Conservation (phyloP, 2,113 vertebrate species). For the Enhydra lutris region DNA sequence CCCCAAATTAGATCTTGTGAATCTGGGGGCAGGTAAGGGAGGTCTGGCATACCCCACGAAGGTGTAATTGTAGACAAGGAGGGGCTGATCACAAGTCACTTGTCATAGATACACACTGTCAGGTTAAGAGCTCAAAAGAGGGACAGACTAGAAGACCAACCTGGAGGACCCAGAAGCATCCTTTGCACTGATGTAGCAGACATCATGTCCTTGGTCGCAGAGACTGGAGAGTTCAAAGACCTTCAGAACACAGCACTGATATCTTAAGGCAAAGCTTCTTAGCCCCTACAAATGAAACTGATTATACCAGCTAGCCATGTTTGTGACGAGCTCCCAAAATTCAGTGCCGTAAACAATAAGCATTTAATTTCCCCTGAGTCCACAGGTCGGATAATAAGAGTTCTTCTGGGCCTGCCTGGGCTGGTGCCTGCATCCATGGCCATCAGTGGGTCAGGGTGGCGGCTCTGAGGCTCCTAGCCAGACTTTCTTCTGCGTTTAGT, state of each 20-base stretch:
- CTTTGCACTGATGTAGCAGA: not conserved
- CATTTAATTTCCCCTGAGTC: not conserved
- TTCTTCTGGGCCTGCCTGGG: not conserved
- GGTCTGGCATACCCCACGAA: not conserved
- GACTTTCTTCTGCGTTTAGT: not conserved
- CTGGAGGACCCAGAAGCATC: not conserved
- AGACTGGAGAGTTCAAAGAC: not conserved
- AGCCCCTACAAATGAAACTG: not conserved
- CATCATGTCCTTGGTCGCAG: not conserved
- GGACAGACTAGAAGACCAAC: not conserved
- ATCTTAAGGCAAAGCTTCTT: not conserved
- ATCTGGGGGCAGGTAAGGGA: not conserved
- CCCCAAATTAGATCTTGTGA: not conserved
- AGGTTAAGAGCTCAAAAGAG: not conserved
- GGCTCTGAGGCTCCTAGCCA: not conserved
- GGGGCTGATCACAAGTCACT: not conserved
- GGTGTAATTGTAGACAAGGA: not conserved
- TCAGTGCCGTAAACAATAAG: not conserved
- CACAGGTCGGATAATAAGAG: accelerated
- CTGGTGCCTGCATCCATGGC: not conserved
- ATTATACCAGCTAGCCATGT: not conserved
- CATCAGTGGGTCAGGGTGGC: not conserved
- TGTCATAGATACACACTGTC: not conserved
- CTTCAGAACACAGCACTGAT: not conserved
- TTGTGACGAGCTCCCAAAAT: not conserved